Base-by-base conservation (phyloP, 1,140 invertebrate genomes). In the Drosophila insularis region DNA sequence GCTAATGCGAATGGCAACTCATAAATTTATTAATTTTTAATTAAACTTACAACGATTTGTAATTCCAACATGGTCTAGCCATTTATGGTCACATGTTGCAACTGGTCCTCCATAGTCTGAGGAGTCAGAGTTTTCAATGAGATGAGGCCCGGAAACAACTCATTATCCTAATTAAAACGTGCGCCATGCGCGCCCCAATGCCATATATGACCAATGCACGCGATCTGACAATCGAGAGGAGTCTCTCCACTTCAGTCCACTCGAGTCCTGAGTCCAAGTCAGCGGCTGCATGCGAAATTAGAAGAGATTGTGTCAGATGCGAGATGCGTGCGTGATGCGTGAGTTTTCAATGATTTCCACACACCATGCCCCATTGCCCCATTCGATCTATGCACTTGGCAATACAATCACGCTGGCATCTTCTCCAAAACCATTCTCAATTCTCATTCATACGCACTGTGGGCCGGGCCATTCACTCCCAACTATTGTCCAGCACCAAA, bases 161-260 rank as follows among this genome's bases (percentile, higher is more conserved):
- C 89, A 90, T 90, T 90, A 90, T 90, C 89, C 89, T 90, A 90
- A 90, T 90, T 90, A 90, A 90, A 90, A 90, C 89, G 89, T 90
- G 85, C 84, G 81, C 81, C 84, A 80, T 89, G 84, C 89, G 89
- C 89, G 81, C 76, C 74, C 68, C 70, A 65, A 71, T 80, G 77
- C 84, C 84, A 89, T 84, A 89, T 89, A 89, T 89, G 84, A 72
- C 68, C 84, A 89, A 80, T 89, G 78, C 86, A 89, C 87, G 86
- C 86, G 87, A 89, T 89, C 86, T 81, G 81, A 78, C 86, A 90
- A 89, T 89, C 74, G 71, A 87, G 71, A n/a, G 37, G 32, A 46
- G 43, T 46, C 43, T 19, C 43, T 21, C 19, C 43, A 50, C 8
- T 50, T 2, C 19, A 50, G 43, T 21, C 43, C 43, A 19, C 8